A percentile compares a stretch with the other conserved stretches of the same genome.
Conservation (phyloP, 2,113 vertebrate genomes). For the Pseudorhombus dupliciocellatus region DNA sequence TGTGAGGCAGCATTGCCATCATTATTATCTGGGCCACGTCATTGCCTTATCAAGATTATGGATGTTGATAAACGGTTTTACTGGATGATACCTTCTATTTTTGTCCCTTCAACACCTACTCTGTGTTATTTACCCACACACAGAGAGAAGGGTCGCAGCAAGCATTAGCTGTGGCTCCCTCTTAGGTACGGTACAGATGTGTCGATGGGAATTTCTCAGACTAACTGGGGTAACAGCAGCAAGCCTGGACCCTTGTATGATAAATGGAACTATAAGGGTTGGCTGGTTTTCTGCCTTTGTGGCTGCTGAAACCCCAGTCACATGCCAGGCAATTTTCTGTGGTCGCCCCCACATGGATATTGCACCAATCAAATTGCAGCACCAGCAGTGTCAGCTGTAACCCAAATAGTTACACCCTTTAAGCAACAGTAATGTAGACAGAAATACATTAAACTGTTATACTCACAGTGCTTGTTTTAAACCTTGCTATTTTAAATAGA, state of each 20-base stretch:
- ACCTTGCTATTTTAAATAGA: neutral
- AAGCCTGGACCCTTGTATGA: neutral
- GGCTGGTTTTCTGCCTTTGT: neutral
- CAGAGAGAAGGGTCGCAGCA: too few species aligned
- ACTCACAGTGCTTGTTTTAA: neutral
- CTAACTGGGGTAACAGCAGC: neutral
- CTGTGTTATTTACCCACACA: too few species aligned
- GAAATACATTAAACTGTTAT: neutral
- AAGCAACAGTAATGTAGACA: neutral
- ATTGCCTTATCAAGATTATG: neutral
- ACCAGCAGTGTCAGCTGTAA: neutral
- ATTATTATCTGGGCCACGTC: neutral
- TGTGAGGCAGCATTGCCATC: neutral
- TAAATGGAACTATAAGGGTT: neutral
- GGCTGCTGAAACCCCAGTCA: neutral
- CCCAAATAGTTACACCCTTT: neutral
- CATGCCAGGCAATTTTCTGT: neutral
- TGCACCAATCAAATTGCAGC: neutral
- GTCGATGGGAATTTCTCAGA: neutral
- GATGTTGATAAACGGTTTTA: neutral
- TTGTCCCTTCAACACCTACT: too few species aligned
- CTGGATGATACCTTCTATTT: too few species aligned
- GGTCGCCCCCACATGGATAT: neutral
- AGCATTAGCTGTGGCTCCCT: too few species aligned
- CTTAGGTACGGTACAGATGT: neutral